These are phyloP conservation scores for Brachyhypopomus gauderio DNA, from an alignment of 2,113 vertebrate genomes.

Conservation along the genomic window DNA sequence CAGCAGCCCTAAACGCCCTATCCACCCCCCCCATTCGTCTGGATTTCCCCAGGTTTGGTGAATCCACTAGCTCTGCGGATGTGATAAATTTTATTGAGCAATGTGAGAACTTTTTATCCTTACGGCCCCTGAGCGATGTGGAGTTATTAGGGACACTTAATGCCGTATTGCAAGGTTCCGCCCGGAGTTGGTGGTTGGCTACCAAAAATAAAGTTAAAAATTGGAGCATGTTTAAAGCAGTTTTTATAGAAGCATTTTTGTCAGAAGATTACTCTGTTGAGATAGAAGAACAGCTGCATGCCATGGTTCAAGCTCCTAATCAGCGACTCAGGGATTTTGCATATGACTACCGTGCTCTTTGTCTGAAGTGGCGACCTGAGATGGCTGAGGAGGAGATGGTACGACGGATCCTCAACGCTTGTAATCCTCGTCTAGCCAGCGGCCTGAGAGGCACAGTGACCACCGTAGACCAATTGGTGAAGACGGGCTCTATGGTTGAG, in stretches of 20 bases:
- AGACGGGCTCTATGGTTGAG: no score
- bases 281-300: no score
- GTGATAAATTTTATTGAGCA: background rate
- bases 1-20: background rate
- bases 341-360: no score
- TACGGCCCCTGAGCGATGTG: background rate
- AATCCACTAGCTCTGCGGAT: background rate
- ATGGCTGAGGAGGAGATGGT: slow-evolving; percentile 32
- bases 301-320: no score
- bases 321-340: no score
- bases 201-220: background rate
- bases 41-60: background rate
- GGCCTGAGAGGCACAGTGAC: no score
- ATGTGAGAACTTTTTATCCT: no score
- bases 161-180: slow-evolving; percentile 14
- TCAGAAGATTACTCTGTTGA: no score
- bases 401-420: slow-evolving; percentile 38
- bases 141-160: background rate
- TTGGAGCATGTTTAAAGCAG: background rate
- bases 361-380: slow-evolving; percentile 9
- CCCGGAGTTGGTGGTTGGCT: slow-evolving; percentile 19
- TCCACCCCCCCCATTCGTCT: background rate
- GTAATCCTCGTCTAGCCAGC: slow-evolving; percentile 42
- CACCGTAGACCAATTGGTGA: no score
- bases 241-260: slow-evolving; percentile 16